These are phyloP conservation scores for Ceyx margarethae DNA, from an alignment of 2,113 vertebrate genomes.

Conservation along the genomic window DNA sequence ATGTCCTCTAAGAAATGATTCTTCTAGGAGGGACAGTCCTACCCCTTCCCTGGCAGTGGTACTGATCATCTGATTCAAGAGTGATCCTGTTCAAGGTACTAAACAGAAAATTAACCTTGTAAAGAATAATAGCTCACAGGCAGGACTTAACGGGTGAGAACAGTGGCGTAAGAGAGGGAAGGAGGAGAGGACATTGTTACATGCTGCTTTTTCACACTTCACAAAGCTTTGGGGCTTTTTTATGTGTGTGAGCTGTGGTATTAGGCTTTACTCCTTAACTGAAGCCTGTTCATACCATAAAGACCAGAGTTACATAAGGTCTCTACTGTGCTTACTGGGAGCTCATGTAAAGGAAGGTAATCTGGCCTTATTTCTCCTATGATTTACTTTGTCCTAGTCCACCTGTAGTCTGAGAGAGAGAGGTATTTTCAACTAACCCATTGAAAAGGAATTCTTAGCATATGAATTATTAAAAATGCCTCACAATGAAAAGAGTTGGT, in stretches of 20 bases:
- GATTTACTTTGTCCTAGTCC: neutral
- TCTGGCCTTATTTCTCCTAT: slow-evolving; percentile 59
- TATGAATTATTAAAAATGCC: neutral
- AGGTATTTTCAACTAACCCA: neutral
- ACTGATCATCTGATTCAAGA: neutral
- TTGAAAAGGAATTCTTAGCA: neutral
- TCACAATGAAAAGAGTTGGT: neutral
- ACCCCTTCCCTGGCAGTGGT: neutral
- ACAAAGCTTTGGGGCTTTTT: neutral
- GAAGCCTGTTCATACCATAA: neutral
- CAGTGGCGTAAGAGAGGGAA: neutral
- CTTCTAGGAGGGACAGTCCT: neutral
- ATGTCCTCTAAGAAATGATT: neutral
- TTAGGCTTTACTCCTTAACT: neutral
- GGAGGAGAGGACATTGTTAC: neutral
- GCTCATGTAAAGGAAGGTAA: slow-evolving; percentile 65
- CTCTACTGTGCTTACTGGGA: slow-evolving; percentile 16
- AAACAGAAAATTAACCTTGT: neutral
- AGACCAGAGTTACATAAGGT: neutral
- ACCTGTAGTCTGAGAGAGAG: neutral
- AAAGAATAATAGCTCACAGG: neutral
- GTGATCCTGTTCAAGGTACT: neutral
- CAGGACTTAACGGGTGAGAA: neutral
- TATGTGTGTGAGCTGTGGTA: neutral
- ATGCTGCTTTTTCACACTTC: neutral